Base-by-base conservation (phyloP, 2,113 vertebrate genomes). In the Protobothrops mucrosquamatus region DNA sequence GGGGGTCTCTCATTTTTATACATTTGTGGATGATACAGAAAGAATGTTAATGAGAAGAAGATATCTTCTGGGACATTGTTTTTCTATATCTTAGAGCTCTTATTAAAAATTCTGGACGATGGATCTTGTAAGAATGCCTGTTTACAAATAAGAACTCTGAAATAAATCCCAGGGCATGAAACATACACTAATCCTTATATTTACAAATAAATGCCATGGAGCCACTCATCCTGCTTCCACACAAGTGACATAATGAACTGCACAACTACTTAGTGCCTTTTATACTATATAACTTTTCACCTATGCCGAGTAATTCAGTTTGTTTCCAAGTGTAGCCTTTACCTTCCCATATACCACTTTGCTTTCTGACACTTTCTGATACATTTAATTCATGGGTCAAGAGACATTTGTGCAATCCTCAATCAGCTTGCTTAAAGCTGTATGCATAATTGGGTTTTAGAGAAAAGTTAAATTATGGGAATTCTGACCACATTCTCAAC, bases 251-350 rank as follows among this genome's bases (percentile, higher is more conserved):
- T 23, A 59, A 55, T 51, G 89, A 89, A 85, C 88, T 89, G 43
- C 12, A 89, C 20, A 89, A 11, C 26, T 55, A 89, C 39, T 59
- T 29, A 57, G 59, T 69, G 61, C 18, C 39, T 51, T 89, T 89
- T 85, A 52, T 43, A 59, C 20, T 24, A 43, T 56, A 39, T 14
- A 59, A 43, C 88, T 86, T 85, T 74, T 46, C 88, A 89, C 26
- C 24, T 92, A 89, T 34, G 55, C 69, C 10, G 7, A 85, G 39
- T 93, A 89, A 93, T 93, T 93, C 24, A 51, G 61, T 89, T 92
- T 39, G 39, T 92, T 89, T 81, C 39, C 34, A 54, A 55, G 88
- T 89, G 52, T 48, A 81, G 64, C 54, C 29, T 9, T 85, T 56
- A 46, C 57, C 24, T 57, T 74, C 39, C 69, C 54, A 39, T 15